Conservation (phyloP, 2,113 vertebrate genomes). For the Columba janthina region DNA sequence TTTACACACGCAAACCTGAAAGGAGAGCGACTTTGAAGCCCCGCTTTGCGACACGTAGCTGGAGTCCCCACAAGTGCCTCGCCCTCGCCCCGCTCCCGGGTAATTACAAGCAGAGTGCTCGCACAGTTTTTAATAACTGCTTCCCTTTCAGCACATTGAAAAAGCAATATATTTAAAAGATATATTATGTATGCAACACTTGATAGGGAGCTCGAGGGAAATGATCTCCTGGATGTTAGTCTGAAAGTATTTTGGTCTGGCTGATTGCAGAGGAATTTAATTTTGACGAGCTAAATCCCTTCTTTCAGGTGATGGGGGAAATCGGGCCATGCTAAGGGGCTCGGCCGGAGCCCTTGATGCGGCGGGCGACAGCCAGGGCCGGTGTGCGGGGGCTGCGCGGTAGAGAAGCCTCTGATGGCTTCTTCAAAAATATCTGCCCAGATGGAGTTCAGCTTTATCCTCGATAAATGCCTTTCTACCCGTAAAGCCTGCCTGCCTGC, state of each 20-base stretch:
- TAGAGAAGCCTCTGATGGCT: not conserved
- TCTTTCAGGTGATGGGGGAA: not conserved
- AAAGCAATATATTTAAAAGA: slow-evolving; percentile 17
- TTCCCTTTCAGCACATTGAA: slow-evolving; percentile 34
- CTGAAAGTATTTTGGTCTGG: not conserved
- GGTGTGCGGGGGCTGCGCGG: not conserved
- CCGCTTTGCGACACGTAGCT: not conserved
- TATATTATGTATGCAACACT: not conserved
- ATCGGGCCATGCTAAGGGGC: not conserved
- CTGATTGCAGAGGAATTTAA: slow-evolving; percentile 4
- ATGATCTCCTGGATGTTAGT: slow-evolving; percentile 13
- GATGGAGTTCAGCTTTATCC: not conserved
- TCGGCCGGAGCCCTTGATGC: not conserved
- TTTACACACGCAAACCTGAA: not conserved
- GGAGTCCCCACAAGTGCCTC: not conserved
- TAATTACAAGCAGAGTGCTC: slow-evolving; percentile 38
- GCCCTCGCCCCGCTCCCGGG: not conserved
- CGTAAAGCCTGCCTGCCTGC: not conserved
- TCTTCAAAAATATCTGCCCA: not conserved
- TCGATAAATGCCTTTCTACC: not conserved
- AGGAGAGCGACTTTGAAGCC: not conserved
- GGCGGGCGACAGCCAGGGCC: not conserved
- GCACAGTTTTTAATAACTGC: slow-evolving; percentile 34
- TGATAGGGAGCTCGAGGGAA: not conserved
- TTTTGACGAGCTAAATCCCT: not conserved